Conservation (phyloP, 92 coral and sea anemone species). For the Epizoanthus fatuus region DNA sequence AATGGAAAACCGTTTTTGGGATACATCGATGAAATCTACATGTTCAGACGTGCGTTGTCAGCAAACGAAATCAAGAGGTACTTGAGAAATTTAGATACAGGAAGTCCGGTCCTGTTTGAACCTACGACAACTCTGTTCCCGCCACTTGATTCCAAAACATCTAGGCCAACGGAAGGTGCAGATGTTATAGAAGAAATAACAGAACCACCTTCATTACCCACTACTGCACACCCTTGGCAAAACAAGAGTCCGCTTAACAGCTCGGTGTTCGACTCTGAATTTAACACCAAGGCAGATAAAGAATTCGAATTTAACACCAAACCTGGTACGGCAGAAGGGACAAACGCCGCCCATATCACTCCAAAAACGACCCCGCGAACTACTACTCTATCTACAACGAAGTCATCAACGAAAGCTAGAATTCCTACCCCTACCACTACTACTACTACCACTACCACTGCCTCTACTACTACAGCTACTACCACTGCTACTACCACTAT, state of each 20-base stretch:
- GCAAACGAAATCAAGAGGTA: slow-evolving; percentile 80
- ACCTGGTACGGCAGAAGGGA: not conserved
- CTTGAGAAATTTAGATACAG: slow-evolving; percentile 63
- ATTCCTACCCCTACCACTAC: slow-evolving; percentile 6
- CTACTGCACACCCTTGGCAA: not conserved
- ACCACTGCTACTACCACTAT: slow-evolving; percentile 38
- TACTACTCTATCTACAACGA: slow-evolving; percentile 19
- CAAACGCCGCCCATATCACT: not conserved
- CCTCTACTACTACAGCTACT: slow-evolving; percentile 26
- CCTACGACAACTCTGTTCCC: not conserved
- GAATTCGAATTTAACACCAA: slow-evolving; percentile 2
- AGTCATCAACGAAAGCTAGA: slow-evolving; percentile 19
- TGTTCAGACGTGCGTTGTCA: slow-evolving; percentile 82
- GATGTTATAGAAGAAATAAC: slow-evolving; percentile 24
- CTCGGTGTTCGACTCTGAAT: slow-evolving; percentile 40
- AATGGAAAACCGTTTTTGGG: slow-evolving; percentile 80
- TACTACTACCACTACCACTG: slow-evolving; percentile 36
- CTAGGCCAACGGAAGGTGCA: slow-evolving; percentile 17
- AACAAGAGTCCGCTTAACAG: slow-evolving; percentile 2
- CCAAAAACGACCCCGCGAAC: not conserved
- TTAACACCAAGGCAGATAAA: not conserved
- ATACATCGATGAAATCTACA: slow-evolving; percentile 87
- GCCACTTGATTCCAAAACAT: not conserved
- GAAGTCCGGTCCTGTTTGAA: slow-evolving; percentile 22
- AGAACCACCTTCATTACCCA: slow-evolving; percentile 3